Evolutionary conservation across 2,797 vertebrate genomes (phyloP), one percentile per base, ranked within the genome.

Genomic region (Acanthurus lineatus): DNA sequence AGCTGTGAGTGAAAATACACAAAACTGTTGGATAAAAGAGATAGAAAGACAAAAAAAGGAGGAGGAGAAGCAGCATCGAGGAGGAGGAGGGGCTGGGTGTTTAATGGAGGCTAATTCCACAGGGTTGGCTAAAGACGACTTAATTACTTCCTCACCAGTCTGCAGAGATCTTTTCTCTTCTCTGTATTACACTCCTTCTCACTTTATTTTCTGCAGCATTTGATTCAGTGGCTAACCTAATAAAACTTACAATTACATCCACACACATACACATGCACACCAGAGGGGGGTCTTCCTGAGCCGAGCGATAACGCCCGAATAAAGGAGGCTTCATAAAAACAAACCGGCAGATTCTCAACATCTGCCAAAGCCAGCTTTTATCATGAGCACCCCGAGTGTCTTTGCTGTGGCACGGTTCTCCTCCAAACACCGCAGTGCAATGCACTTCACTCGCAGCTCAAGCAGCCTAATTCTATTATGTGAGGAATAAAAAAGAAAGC

Each of bases 81-180:
- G 22, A 51, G 57, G 38, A 63, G 60, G 9, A 32, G 56, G 77
- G 64, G 78, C 2, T 9, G 2, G 44, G 67, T 45, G 2, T 80
- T 81, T 89, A 88, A 88, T 63, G 59, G 66, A 89, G 78, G 68
- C 71, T 63, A 84, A 86, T 85, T 92, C 87, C 85, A 73, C 62
- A 19, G 79, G 71, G 89, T 80, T 87, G 75, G 79, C 79, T 88
- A 78, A 81, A 89, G 86, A 90, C 3, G 17, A 77, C 86, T 95
- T 95, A 94, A 95, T 94, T 93, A 95, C 92, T 76, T 79, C 69
- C 58, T 85, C 48, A 25, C 28, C 52, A 38, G 70, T 87, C 91
- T 85, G 73, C 53, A 16, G 92, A 91, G 89, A 93, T 77, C 87
- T 64, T 69, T 64, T 76, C 74, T 71, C 73, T 84, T 44, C 40